Evolutionary conservation across 1,140 invertebrate species (phyloP).

Genomic region (Lasioglossum baleicum): DNA sequence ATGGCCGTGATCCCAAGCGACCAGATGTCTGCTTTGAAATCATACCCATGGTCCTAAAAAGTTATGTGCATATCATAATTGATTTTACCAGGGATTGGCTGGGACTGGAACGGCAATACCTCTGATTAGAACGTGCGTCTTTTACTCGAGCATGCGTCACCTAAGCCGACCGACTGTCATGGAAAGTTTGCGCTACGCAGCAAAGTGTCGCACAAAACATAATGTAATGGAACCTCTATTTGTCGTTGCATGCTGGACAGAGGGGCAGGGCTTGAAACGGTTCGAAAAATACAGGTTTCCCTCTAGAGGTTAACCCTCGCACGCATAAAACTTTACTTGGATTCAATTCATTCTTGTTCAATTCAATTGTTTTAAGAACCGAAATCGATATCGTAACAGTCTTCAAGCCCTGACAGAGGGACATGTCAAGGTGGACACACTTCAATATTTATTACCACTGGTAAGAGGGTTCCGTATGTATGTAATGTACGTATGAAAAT

Average conservation of each 20-base stretch:
- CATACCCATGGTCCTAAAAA: conserved; percentile 95
- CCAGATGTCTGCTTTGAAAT: conserved; percentile 99
- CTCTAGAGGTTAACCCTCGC: no score
- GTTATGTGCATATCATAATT: conserved; percentile 62
- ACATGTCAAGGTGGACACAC: no score
- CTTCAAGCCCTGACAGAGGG: no score
- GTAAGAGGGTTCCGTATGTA: no score
- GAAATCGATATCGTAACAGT: no score
- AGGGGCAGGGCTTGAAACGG: no score
- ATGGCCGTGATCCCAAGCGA: conserved; percentile 99
- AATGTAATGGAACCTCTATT: neutral
- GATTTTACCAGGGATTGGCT: conserved; percentile 27
- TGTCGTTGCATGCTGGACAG: neutral
- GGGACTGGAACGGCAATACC: neutral
- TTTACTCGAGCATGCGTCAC: conserved; percentile 25
- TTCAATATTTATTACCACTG: no score
- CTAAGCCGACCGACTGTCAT: neutral
- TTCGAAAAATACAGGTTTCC: no score
- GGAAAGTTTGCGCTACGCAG: neutral
- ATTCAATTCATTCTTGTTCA: no score
- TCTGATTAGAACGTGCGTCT: conserved; percentile 42
- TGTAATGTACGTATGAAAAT: no score
- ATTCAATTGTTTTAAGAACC: no score
- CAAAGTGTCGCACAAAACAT: neutral
- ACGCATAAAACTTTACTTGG: no score